Base-by-base conservation (phyloP, 2,888 invertebrate genomes). In the Xylota sylvarum region DNA sequence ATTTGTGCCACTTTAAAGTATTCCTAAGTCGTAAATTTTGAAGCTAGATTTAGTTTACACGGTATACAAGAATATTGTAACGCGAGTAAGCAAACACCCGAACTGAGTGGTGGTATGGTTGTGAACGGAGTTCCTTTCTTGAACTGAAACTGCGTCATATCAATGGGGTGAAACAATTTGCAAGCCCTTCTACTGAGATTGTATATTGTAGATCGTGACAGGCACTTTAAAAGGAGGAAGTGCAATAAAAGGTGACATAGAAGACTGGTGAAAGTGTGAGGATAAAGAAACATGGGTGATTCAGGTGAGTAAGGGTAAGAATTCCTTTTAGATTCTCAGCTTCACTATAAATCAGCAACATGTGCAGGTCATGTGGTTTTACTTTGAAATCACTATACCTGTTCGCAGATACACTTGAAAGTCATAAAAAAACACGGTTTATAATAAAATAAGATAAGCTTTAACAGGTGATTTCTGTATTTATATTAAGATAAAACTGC, bases 241-340 rank as follows among this genome's bases (percentile, higher is more conserved):
- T 60, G 52, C 52, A 60, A 37, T 50, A 40, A 40, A 37, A 69
- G 30, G 1, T 23, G 58, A 79, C 62, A 62, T 17, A 12, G 6
- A 12, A 55, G 19, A 43, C 30, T 27, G 17, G 14, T 9, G 19
- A 56, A 56, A 65, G 46, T 65, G 50, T 30, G 37, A 14, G 65
- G 12, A 23, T 52, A 58, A 48, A 32, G 17, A 23, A 89, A 58
- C 87, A 91, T 91, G 91, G 91, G 90, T 65, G 91, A 92, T 79
- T 91, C 91, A 89, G 91, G 91, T 91, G 84, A 91, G 91, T 83
- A 35, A 10, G 12, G 14, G 32, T 9, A 27, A 2, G 19, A 32
- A 23, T 32, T 43, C 14, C 19, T 32, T 48, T 27, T 30, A 37
- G 9, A 46, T 55, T 64, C 52, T 62, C 30, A 74, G n/a, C 64